A percentile compares a stretch with the other conserved stretches of the same genome.
Conservation (phyloP, 2,113 vertebrate genomes). For the Pteropus alecto region DNA sequence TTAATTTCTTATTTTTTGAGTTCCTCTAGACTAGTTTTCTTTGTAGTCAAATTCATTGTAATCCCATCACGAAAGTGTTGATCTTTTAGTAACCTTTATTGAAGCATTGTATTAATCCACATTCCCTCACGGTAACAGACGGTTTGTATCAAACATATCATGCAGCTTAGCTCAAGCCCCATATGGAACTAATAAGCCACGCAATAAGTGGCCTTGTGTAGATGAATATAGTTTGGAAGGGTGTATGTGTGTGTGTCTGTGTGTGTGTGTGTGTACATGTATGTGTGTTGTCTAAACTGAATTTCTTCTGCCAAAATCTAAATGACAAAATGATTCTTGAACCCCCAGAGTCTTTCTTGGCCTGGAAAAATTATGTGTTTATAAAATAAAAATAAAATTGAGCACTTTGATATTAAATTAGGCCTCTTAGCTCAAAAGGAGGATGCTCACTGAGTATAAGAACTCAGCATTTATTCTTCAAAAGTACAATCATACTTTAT, state of each 20-base stretch:
- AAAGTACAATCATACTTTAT: neutral
- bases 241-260: neutral
- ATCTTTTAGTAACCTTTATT: constrained; percentile 78
- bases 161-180: constrained; percentile 65
- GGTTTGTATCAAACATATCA: constrained; percentile 71
- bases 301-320: constrained; percentile 69
- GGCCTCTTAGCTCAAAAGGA: constrained; percentile 12
- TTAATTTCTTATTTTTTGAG: constrained; percentile 60
- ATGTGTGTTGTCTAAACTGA: constrained; percentile 54
- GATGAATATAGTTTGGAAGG: constrained; percentile 11
- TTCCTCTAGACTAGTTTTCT: constrained; percentile 65
- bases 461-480: neutral
- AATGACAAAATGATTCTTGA: constrained; percentile 59
- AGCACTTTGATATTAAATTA: constrained; percentile 48
- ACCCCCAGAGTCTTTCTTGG: constrained; percentile 31
- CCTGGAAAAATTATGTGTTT: constrained; percentile 36
- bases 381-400: constrained; percentile 62
- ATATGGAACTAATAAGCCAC: constrained; percentile 82
- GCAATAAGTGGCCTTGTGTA: constrained; percentile 72
- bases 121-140: constrained; percentile 75
- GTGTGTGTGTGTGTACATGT: neutral
- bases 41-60: constrained; percentile 76
- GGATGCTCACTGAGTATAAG: neutral
- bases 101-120: constrained; percentile 76
- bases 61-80: constrained; percentile 79